Evolutionary conservation across 2,888 invertebrate genomes (phyloP), one percentile per base, ranked within the genome.

Genomic region (Odontocerum albicorne): DNA sequence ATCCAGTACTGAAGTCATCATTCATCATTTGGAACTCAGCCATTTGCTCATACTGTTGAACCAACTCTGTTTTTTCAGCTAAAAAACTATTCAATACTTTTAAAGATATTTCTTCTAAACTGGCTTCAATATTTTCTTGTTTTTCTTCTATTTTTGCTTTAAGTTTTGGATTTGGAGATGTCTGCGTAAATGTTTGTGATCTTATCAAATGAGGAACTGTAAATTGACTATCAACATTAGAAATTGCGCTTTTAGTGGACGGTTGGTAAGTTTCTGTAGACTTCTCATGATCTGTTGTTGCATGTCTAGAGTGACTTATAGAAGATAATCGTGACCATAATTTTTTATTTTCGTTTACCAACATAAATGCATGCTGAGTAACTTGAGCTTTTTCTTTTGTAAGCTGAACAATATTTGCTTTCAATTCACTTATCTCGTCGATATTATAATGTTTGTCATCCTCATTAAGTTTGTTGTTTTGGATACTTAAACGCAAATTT

Each of bases 331-430:
- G 83, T 52, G 79, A 83, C 92, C 92, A 92, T 35, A 92, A 71
- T 62, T 87, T 86, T 65, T 86, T 85, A 68, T 92, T 92, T 70
- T 92, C 92, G 64, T 83, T 82, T 2, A 90, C 86, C 7, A 92
- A 89, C 88, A 92, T 89, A 64, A 82, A 83, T 21, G 90, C 81
- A 66, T 89, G 89, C 67, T 88, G 87, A 63, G 85, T 81, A 0
- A 92, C 72, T 66, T 90, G 89, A 1, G 84, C 82, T 66, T 90
- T 91, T 66, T 90, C 88, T 64, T 86, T 85, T 10, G 78, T 82
- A 51, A 91, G 72, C 59, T 88, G 85, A 15, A 84, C 82, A 16
- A 90, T 77, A 68, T 85, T 84, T 61, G 81, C 79, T 57, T 83
- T 74, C n/a, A 86, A 67, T 22, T 67, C 64, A 54, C 74, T 67